Evolutionary conservation across 2,113 vertebrate genomes (phyloP), one percentile per base, ranked within the genome.

Genomic region (pig (Sus scrofa)): DNA sequence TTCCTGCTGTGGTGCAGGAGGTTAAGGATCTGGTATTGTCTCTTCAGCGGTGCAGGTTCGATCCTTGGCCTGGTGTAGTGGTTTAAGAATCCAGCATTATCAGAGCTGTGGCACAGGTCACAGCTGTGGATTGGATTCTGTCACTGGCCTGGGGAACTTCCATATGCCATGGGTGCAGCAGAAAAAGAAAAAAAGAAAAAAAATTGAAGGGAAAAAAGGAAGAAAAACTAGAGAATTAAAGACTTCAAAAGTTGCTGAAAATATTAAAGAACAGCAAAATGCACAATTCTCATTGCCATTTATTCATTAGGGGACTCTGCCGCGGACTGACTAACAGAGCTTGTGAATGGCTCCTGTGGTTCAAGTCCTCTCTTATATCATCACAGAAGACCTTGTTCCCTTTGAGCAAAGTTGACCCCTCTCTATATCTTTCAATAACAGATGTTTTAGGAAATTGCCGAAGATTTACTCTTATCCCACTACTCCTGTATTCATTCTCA

Each of bases 211-310:
- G 26, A 44, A 34, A 93, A 91, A 93, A 37, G 50, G 7, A 78
- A 85, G 52, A 85, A 95, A 96, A 84, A 26, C 32, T 58, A 26
- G 91, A 95, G 86, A 32, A 90, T 26, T 90, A 67, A 82, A 93
- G 44, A 58, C 60, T 50, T 89, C 26, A 90, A 60, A 81, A 81
- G 14, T 37, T 65, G 32, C 44, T 58, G 27, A 92, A 90, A 92
- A 90, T 87, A 94, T 86, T 86, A 87, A 97, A 90, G 62, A 96
- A 92, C 26, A 70, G 62, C 68, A n/a, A 67, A 86, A 86, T 89
- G 16, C 44, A 34, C 18, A 79, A 52, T 85, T 44, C 27, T 85
- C 56, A 62, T n/a, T 56, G 19, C 86, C 30, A 50, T 81, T 74
- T 78, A 65, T 67, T 85, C 67, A 63, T 92, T 34, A 89, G 44